Base-by-base conservation (phyloP, 2,797 vertebrate species). In the Hozukius guyotensis region DNA sequence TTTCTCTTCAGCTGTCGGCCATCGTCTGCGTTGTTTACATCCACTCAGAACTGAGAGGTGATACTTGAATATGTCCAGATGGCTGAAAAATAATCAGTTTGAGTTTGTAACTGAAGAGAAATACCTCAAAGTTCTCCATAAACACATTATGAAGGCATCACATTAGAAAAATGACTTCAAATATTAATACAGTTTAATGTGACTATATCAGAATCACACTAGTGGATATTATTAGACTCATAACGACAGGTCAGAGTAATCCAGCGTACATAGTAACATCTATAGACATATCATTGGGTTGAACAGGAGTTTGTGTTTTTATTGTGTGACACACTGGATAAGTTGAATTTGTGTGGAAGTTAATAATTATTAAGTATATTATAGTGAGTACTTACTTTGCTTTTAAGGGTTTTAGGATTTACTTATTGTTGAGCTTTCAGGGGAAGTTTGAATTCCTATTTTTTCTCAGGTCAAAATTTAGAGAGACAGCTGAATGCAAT, bases 381-480 rank as follows among this genome's bases (percentile, higher is more conserved):
- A 16, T 71, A 25, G 13, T 59, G 49, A 3, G 65, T 46, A n/a
- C 11, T 18, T 59, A 20, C 20, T 32, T 57, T 65, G 31, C 46
- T 75, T 78, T 36, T 57, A 11, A 61, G 57, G 53, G 32, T 72
- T 78, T 85, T 71, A 57, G 9, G 52, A 31, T 71, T 25, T 82
- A 70, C 80, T 77, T 82, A 78, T 84, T 66, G 6, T 25, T 20
- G 10, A 49, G 32, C 8, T 87, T 75, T 27, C 61, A 59, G 53
- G 55, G 55, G 67, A 46, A 25, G 61, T 32, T 72, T 68, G 69
- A 53, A 56, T 27, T 14, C 6, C n/a, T 73, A 27, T 67, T 4
- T 80, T 79, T 66, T 5, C 69, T 87, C 72, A 70, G 77, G 77
- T 83, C 72, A 70, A 12, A 27, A 52, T 72, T 65, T 55, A 56